phyloP scores from a whole-genome alignment of 2,113 vertebrate species.

The Patagioenas fasciata region DNA sequence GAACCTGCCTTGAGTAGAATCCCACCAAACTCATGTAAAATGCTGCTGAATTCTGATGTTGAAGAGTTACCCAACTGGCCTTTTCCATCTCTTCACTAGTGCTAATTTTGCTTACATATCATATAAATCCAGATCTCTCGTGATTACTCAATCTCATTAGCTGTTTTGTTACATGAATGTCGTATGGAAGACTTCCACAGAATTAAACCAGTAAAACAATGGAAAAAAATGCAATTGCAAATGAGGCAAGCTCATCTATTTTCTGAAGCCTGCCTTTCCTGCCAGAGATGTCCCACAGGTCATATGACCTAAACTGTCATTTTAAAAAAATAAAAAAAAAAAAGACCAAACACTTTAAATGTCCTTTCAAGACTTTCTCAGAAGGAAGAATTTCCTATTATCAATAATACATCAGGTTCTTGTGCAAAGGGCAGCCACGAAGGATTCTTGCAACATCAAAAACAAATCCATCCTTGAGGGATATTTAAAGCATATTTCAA shows the following conservation, averaged over 20 bases:
- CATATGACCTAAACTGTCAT: neutral
- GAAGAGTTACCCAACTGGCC: neutral
- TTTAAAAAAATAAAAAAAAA: too few species aligned
- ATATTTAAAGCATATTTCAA: conserved; percentile 44
- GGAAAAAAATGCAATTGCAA: neutral
- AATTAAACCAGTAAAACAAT: neutral
- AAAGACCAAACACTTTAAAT: neutral
- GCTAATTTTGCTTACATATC: neutral
- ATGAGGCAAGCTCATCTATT: neutral
- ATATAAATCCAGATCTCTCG: neutral
- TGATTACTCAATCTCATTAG: neutral
- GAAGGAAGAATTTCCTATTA: conserved; percentile 51
- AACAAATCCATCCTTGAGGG: conserved; percentile 37
- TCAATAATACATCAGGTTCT: conserved; percentile 20
- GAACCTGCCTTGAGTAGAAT: neutral
- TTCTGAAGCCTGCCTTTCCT: neutral
- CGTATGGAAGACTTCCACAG: neutral
- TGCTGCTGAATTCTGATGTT: neutral
- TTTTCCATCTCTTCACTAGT: neutral
- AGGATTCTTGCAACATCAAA: conserved; percentile 59
- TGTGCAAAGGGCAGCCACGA: conserved; percentile 61
- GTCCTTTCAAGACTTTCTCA: conserved; percentile 50
- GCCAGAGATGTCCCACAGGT: neutral
- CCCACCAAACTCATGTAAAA: neutral
- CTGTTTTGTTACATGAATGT: neutral